A percentile compares a stretch with the other conserved stretches of the same genome.
These are phyloP conservation scores for Arge pagana DNA, from an alignment of 2,888 invertebrate genomes.

Conservation along the genomic window DNA sequence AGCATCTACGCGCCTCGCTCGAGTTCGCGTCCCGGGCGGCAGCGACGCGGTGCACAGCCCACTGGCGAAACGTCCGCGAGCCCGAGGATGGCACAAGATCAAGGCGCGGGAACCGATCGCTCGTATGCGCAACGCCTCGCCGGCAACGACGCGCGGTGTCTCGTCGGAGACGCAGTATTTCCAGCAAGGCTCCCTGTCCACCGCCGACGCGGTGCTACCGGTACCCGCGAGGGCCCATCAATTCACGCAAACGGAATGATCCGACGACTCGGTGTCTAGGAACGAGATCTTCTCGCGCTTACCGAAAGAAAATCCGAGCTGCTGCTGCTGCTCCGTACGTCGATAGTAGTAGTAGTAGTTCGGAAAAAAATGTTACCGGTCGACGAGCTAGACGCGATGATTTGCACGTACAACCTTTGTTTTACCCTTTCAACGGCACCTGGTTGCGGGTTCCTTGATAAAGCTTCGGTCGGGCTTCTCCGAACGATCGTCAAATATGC, in stretches of 20 bases:
- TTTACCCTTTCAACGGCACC: too few species aligned
- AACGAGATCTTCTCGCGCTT: too few species aligned
- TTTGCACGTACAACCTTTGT: too few species aligned
- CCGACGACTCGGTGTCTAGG: too few species aligned
- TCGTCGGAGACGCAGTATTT: constrained; percentile 49
- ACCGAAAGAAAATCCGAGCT: too few species aligned
- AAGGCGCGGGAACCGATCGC: constrained; percentile 48
- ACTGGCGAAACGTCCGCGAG: constrained; percentile 41
- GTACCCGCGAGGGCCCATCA: constrained; percentile 49
- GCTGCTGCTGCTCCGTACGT: too few species aligned
- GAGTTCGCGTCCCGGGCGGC: background rate
- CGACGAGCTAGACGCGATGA: too few species aligned
- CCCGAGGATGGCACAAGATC: constrained; percentile 47
- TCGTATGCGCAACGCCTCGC: constrained; percentile 40
- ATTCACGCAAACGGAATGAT: constrained; percentile 43
- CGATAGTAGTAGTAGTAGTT: too few species aligned
- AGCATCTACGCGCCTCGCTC: constrained; percentile 6
- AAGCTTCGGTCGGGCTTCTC: too few species aligned
- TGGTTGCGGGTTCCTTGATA: too few species aligned
- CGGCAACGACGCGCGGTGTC: constrained; percentile 37
- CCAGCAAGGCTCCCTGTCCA: constrained; percentile 47
- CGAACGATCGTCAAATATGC: too few species aligned
- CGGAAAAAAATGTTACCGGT: too few species aligned
- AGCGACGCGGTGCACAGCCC: constrained; percentile 39
- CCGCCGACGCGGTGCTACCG: constrained; percentile 45